phyloP scores from a whole-genome alignment of 2,888 invertebrate genomes.

The Magallana nippona region DNA sequence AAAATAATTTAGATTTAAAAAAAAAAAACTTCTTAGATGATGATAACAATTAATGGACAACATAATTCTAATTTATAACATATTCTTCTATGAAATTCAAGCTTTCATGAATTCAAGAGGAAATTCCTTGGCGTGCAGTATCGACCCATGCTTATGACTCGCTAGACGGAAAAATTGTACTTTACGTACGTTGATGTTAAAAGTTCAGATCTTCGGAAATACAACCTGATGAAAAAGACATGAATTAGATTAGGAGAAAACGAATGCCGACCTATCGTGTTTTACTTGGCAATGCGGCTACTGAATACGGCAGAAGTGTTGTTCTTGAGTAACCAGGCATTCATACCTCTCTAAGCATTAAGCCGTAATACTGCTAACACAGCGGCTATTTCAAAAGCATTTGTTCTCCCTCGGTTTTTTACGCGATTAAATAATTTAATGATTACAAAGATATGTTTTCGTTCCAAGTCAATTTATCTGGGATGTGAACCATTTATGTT shows the following conservation, averaged over 20 bases:
- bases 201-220: conserved; percentile 11
- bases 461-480: conserved; percentile 12
- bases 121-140: too few relatives aligned
- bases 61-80: too few relatives aligned
- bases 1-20: too few relatives aligned
- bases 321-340: conserved; percentile 2
- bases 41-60: too few relatives aligned
- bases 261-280: conserved; percentile 6
- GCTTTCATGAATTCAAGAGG: too few relatives aligned
- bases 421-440: conserved; percentile 6
- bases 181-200: not conserved
- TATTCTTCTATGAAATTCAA: too few relatives aligned
- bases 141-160: too few relatives aligned
- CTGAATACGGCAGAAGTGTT: not conserved
- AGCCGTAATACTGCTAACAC: conserved; percentile 12
- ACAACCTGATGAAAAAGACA: conserved; percentile 29
- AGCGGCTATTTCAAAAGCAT: not conserved
- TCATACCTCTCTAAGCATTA: not conserved
- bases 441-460: conserved; percentile 17
- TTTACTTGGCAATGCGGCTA: conserved; percentile 16
- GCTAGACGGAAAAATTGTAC: not conserved
- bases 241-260: conserved; percentile 28
- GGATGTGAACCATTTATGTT: conserved; percentile 7
- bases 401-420: not conserved
- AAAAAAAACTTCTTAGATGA: too few relatives aligned